These are phyloP conservation scores for Ooceraea biroi DNA, from an alignment of 1,140 invertebrate genomes.

Conservation along the genomic window DNA sequence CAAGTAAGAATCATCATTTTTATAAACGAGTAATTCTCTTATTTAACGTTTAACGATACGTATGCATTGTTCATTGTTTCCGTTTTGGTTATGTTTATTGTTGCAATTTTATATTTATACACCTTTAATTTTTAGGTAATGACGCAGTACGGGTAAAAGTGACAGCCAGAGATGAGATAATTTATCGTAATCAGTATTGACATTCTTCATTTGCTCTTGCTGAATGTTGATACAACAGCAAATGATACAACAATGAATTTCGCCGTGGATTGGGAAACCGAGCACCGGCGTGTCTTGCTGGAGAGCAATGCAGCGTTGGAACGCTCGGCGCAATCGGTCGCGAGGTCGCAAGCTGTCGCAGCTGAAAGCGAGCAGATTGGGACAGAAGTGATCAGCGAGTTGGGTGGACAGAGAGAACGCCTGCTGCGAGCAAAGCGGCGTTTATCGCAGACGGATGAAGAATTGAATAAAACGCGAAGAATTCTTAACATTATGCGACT, in stretches of 20 bases:
- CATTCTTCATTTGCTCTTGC: not conserved
- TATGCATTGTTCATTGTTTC: not conserved
- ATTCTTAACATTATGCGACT: constrained; percentile 88
- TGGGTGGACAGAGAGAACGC: constrained; percentile 89
- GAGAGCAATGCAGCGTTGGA: constrained; percentile 88
- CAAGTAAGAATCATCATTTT: not conserved
- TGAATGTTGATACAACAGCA: constrained; percentile 2
- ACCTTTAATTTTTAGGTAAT: not conserved
- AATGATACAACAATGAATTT: constrained; percentile 81
- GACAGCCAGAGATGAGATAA: not conserved
- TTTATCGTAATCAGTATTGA: not conserved
- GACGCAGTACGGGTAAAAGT: not conserved
- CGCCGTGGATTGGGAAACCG: constrained; percentile 85
- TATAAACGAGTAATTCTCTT: not conserved
- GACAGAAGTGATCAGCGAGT: constrained; percentile 90
- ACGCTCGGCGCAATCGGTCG: constrained; percentile 89
- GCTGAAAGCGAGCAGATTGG: constrained; percentile 93
- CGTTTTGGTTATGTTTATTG: not conserved
- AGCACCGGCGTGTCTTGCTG: constrained; percentile 86
- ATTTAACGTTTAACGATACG: not conserved
- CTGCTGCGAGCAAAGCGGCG: constrained; percentile 88
- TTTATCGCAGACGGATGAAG: constrained; percentile 88
- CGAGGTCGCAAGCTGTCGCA: constrained; percentile 90
- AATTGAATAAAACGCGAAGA: constrained; percentile 87
- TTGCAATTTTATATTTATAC: too few relatives aligned